Evolutionary conservation across 2,888 invertebrate genomes (phyloP).

Genomic region (Mesorhabditis belari): DNA sequence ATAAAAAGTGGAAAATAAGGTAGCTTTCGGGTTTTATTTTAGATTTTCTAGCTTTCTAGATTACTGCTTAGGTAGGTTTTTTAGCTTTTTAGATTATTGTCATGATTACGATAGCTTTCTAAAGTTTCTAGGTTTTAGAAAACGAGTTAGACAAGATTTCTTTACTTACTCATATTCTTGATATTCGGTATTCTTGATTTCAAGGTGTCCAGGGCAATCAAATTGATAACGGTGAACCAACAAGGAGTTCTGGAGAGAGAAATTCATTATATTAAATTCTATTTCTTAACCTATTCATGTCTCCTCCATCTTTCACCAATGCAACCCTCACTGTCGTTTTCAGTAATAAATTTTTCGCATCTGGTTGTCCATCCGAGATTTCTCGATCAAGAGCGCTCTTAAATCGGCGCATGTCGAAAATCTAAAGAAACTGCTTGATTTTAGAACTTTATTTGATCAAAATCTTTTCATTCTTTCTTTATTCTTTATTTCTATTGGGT

Average conservation of each 20-base stretch:
- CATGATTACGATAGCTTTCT: too few species aligned
- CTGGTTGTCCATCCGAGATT: slow-evolving; percentile 71
- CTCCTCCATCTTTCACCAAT: slow-evolving; percentile 70
- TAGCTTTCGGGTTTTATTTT: too few species aligned
- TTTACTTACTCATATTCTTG: slow-evolving; percentile 7
- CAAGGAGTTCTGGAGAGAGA: slow-evolving; percentile 83
- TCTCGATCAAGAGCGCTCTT: slow-evolving; percentile 67
- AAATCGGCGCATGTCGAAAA: slow-evolving; percentile 57
- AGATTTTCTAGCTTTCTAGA: too few species aligned
- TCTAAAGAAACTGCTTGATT: too few species aligned
- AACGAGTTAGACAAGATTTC: too few species aligned
- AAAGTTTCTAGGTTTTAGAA: too few species aligned
- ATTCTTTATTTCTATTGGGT: too few species aligned
- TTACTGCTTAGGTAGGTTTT: too few species aligned
- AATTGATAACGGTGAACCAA: slow-evolving; percentile 93
- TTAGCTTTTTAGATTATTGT: too few species aligned
- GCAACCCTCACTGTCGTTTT: slow-evolving; percentile 86
- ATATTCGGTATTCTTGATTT: slow-evolving; percentile 38
- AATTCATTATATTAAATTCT: background rate
- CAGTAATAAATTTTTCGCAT: slow-evolving; percentile 62
- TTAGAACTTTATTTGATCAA: too few species aligned
- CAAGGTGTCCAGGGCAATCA: slow-evolving; percentile 93
- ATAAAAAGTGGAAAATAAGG: too few species aligned
- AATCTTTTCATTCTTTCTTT: too few species aligned
- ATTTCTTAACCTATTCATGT: slow-evolving; percentile 66